These are phyloP conservation scores for Monarcha castaneiventris DNA, from an alignment of 2,113 vertebrate species.

Conservation along the genomic window DNA sequence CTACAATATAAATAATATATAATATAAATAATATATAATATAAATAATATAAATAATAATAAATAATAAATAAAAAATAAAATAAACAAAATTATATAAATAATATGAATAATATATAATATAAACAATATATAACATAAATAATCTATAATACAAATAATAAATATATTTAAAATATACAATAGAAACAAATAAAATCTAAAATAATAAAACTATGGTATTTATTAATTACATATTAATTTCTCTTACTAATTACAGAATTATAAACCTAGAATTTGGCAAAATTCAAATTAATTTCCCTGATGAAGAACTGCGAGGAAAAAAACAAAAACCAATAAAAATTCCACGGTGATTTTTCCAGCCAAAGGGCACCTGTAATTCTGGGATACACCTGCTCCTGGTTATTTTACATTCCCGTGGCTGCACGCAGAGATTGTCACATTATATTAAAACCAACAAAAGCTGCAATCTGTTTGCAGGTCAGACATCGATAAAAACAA, in stretches of 20 bases:
- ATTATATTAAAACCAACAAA: conserved; percentile 6
- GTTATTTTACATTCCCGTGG: not conserved
- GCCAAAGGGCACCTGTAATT: not conserved
- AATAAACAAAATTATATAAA: no score
- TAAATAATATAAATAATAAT: no score
- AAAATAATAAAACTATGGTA: rapidly evolving
- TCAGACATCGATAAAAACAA: conserved; percentile 26
- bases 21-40: not conserved
- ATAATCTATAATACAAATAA: not conserved
- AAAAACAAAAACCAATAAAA: not conserved
- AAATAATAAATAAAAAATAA: not conserved
- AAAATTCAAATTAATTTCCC: not conserved
- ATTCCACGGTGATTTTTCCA: not conserved
- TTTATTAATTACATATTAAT: not conserved
- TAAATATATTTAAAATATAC: not conserved
- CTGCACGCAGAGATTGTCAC: not conserved
- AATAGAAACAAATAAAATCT: not conserved
- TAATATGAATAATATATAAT: not conserved
- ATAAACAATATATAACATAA: not conserved
- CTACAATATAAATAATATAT: not conserved
- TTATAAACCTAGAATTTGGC: not conserved
- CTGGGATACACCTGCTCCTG: not conserved
- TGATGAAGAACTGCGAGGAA: not conserved
- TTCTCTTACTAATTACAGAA: not conserved
- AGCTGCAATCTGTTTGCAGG: not conserved